Conservation (phyloP, 2,797 vertebrate species). For the Megaceryle alcyon region DNA sequence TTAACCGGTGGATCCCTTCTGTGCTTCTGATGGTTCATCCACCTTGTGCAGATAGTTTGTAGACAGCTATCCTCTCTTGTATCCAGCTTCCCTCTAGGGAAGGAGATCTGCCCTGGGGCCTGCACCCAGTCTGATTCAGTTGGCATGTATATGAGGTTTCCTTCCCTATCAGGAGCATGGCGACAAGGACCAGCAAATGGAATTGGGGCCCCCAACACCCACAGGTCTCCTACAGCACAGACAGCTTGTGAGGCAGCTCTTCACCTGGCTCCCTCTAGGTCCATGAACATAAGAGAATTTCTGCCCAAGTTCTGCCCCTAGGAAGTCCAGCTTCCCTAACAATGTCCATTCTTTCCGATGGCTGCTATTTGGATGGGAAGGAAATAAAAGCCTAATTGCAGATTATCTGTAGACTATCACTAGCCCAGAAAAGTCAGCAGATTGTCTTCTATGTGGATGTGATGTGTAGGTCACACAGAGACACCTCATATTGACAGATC, state of each 20-base stretch:
- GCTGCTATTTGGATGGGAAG: neutral
- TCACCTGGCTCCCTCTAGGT: neutral
- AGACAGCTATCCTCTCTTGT: neutral
- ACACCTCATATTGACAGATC: neutral
- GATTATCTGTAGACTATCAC: neutral
- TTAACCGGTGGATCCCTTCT: neutral
- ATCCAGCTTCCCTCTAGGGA: neutral
- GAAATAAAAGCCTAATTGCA: neutral
- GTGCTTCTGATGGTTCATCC: neutral
- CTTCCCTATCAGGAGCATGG: neutral
- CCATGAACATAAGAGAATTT: neutral
- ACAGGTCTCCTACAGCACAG: neutral
- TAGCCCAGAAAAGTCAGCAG: neutral
- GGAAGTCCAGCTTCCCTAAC: neutral
- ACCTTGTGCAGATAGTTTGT: neutral
- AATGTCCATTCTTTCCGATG: neutral
- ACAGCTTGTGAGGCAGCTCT: neutral
- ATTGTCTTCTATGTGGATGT: neutral
- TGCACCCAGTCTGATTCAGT: neutral
- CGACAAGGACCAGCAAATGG: neutral
- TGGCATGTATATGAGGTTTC: neutral
- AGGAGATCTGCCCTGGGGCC: neutral
- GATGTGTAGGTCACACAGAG: neutral
- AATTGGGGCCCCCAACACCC: rapidly evolving
- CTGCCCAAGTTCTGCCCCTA: neutral